A percentile compares a stretch with the other conserved stretches of the same genome.
phyloP scores from a whole-genome alignment of 2,113 vertebrate genomes.

The Phalacrocorax pelagicus region DNA sequence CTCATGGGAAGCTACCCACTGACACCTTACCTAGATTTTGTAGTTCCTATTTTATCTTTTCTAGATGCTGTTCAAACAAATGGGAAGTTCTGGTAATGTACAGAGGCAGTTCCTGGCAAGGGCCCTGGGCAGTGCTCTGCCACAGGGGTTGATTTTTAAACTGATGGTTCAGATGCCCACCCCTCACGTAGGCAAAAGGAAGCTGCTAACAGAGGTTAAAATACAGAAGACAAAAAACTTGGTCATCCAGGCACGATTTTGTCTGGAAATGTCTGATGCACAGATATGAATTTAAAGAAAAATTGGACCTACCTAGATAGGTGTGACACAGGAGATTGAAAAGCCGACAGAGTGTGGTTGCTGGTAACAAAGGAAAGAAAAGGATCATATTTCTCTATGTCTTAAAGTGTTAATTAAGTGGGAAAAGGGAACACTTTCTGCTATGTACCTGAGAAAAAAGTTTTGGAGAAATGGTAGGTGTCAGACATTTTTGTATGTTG shows the following conservation, averaged over 20 bases:
- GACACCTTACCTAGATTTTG: background rate
- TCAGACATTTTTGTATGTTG: background rate
- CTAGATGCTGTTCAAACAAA: conserved; percentile 27
- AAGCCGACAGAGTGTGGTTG: background rate
- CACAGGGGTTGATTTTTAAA: conserved; percentile 36
- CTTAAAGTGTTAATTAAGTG: background rate
- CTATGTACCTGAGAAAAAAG: background rate
- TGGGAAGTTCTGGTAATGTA: background rate
- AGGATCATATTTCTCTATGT: background rate
- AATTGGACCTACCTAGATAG: background rate
- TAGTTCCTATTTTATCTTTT: background rate
- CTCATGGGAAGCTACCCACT: background rate
- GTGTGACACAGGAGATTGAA: background rate
- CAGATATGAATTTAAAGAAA: background rate
- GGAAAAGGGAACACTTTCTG: background rate
- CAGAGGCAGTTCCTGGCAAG: background rate
- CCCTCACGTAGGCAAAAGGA: background rate
- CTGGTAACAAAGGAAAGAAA: background rate
- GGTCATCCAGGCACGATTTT: background rate
- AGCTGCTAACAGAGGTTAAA: background rate
- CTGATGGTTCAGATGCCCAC: background rate
- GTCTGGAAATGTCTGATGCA: background rate
- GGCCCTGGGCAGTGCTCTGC: background rate
- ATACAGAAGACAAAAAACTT: background rate
- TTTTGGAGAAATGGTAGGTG: background rate